Base-by-base conservation (phyloP, 35 echinoderm and acorn worm genomes). In the Lytechinus variegatus region DNA sequence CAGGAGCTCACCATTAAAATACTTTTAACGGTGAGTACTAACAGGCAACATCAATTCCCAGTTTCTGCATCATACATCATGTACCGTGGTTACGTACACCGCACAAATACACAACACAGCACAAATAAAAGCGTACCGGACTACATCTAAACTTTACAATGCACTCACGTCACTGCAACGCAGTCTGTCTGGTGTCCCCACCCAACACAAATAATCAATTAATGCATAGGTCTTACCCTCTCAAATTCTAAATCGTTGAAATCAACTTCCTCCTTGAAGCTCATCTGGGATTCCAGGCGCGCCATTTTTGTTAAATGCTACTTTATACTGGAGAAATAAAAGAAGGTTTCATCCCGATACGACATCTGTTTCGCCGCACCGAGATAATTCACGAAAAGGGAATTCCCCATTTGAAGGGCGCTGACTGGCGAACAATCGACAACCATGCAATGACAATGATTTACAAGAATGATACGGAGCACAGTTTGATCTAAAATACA, bases 251-350 rank as follows among this genome's bases (percentile, higher is more conserved):
- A 56, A 24, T 97, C 95, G 91, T 94, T 91, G 54, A 95, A 97
- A 24, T 97, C 97, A 56, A 97, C 95, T 55, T 97, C 97, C 89
- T 97, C 97, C 6, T 95, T 94, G 87, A 97, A 97, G 66, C 97
- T 97, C 28, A 94, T 95, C 57, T 97, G 95, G 28, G 95, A 56
- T 95, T 95, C 87, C 7, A 97, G 87, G 72, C 94, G 95, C 71
- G 97, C 91, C 96, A 96, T 96, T 86, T 86, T 91, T 8, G 61
- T 4, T 79, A 0, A 2, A n/a, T 4, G 21, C 16, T 60, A 60
- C 4, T 60, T 10, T 12, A 60, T 10, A 3, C 57, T 60, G 33
- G 33, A 79, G n/a, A 79, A 6, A 24, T 24, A 13, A 1, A 79
- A n/a, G n/a, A n/a, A 79, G 12, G n/a, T 24, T 24, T 79, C 0